Evolutionary conservation across 2,888 invertebrate genomes (phyloP).

Genomic region (Fabriciana adippe): DNA sequence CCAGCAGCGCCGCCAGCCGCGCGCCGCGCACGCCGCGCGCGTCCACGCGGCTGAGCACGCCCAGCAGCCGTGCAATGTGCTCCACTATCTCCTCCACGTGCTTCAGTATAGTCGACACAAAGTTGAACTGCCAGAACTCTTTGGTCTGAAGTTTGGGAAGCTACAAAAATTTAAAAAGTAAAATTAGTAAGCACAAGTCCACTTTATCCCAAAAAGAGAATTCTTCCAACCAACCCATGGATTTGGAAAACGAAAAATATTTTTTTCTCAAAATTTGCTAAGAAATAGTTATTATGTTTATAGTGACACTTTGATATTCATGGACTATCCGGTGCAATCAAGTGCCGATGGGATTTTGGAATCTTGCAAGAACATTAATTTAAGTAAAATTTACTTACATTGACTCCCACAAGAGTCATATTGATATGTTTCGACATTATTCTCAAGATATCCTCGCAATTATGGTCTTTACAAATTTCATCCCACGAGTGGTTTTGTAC

Average conservation of each 20-base stretch:
- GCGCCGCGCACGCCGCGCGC: constrained; percentile 56
- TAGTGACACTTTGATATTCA: no score
- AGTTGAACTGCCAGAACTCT: constrained; percentile 75
- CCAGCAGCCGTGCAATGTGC: constrained; percentile 68
- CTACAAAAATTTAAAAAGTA: constrained; percentile 39
- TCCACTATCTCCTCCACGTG: constrained; percentile 63
- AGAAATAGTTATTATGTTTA: no score
- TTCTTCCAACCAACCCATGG: background rate
- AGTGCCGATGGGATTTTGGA: background rate
- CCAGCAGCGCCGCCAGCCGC: constrained; percentile 63
- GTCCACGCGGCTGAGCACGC: constrained; percentile 70
- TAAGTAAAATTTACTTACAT: constrained; percentile 50
- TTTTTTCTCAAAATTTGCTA: no score
- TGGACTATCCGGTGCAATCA: no score
- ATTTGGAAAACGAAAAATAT: no score
- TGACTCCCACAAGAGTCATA: constrained; percentile 46
- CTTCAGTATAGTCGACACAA: constrained; percentile 68
- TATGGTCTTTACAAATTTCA: constrained; percentile 50
- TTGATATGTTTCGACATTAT: constrained; percentile 52
- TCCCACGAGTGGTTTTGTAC: constrained; percentile 46
- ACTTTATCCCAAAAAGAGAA: background rate
- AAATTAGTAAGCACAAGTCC: background rate
- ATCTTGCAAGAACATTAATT: background rate
- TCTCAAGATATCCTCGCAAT: constrained; percentile 53
- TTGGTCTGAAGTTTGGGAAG: constrained; percentile 62